Percentiles rank a stretch among this genome's conserved stretches.
These are phyloP conservation scores for Gasterosteus nipponicus DNA, from an alignment of 2,113 vertebrate genomes.

Conservation along the genomic window DNA sequence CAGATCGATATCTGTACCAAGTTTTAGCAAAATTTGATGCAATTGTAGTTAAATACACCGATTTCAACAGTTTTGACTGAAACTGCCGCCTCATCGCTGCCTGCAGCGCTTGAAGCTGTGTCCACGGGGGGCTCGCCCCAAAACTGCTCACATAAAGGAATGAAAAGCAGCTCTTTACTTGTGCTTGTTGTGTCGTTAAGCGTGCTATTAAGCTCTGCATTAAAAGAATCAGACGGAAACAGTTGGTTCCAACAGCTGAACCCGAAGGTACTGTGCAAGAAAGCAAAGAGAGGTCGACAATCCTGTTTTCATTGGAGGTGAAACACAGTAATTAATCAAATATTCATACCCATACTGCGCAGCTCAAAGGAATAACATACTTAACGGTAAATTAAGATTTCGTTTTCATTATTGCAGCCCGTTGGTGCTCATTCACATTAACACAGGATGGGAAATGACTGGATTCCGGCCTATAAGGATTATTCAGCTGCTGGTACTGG, in stretches of 20 bases:
- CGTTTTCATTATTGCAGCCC: background rate
- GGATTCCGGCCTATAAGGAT: background rate
- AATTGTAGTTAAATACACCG: background rate
- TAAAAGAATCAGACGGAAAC: slow-evolving; percentile 59
- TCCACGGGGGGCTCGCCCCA: background rate
- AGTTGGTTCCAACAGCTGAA: slow-evolving; percentile 32
- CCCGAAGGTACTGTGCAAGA: background rate
- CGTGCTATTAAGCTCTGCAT: slow-evolving; percentile 18
- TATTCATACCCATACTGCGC: background rate
- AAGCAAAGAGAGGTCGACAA: background rate
- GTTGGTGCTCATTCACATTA: too few relatives aligned
- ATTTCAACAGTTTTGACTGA: slow-evolving; percentile 9
- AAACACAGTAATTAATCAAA: background rate
- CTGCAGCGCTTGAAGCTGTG: slow-evolving; percentile 1
- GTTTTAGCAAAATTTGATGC: background rate
- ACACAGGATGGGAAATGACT: background rate
- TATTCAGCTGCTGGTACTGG: background rate
- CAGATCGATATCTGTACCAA: background rate
- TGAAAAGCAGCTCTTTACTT: background rate
- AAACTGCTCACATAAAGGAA: slow-evolving; percentile 6
- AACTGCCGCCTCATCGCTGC: slow-evolving; percentile 18
- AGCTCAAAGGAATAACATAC: background rate
- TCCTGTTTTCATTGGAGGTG: background rate
- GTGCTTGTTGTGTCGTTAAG: slow-evolving; percentile 25
- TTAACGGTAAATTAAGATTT: background rate